These are phyloP conservation scores for Zenarchopterus dispar DNA, from an alignment of 2,797 vertebrate species.

Conservation along the genomic window DNA sequence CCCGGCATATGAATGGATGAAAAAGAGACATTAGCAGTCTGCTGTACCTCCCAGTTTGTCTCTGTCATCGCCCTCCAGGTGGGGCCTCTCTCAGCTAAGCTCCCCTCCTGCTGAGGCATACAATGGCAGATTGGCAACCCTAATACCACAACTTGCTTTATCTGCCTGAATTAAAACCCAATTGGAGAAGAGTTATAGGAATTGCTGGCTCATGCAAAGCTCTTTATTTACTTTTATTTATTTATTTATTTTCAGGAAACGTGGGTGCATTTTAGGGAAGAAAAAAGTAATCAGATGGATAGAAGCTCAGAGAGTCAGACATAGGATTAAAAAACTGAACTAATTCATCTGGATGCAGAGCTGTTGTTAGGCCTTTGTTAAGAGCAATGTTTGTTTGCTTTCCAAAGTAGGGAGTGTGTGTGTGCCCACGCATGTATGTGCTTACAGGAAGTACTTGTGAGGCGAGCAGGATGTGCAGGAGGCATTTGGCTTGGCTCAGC, in stretches of 20 bases:
- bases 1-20: constrained; percentile 22
- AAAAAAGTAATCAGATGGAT: constrained; percentile 49
- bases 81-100: constrained; percentile 61
- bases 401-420: constrained; percentile 35
- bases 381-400: constrained; percentile 70
- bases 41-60: constrained; percentile 47
- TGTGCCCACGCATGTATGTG: constrained; percentile 15
- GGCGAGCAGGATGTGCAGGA: too few relatives aligned
- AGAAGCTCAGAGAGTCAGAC: constrained; percentile 53
- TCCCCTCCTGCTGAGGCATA: constrained; percentile 56
- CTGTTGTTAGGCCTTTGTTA: constrained; percentile 68
- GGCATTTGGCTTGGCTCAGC: constrained; percentile 47
- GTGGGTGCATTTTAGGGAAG: constrained; percentile 50
- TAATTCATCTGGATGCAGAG: constrained; percentile 56
- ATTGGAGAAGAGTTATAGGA: constrained; percentile 61
- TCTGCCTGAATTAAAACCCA: constrained; percentile 72
- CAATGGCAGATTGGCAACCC: constrained; percentile 73
- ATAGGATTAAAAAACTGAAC: constrained; percentile 67
- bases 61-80: constrained; percentile 54
- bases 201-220: constrained; percentile 50
- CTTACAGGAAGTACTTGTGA: constrained; percentile 67
- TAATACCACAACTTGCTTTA: constrained; percentile 70
- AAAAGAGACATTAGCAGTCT: constrained; percentile 27
- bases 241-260: constrained; percentile 51
- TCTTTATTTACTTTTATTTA: constrained; percentile 20